phyloP scores from a whole-genome alignment of 2,113 vertebrate species.

The Anser brachyrhynchus region DNA sequence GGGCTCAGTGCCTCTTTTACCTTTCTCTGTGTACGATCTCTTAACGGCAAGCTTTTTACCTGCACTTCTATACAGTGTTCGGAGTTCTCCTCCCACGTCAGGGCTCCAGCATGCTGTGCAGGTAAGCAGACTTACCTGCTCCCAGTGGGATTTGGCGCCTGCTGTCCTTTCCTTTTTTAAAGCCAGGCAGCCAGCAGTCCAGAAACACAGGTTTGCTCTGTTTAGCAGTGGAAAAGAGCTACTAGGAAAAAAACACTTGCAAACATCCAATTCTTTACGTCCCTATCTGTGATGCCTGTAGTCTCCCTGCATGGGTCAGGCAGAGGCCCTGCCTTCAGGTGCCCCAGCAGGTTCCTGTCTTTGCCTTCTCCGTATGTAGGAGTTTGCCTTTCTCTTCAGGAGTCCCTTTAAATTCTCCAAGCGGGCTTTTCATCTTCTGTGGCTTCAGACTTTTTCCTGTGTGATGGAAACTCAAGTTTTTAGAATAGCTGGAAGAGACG shows the following conservation, averaged over 20 bases:
- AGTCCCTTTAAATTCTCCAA: not conserved
- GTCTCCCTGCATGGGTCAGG: not conserved
- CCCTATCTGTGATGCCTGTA: not conserved
- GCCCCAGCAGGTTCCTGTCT: not conserved
- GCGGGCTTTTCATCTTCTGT: not conserved
- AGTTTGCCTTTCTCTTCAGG: not conserved
- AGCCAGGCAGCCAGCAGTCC: not conserved
- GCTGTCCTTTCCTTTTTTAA: not conserved
- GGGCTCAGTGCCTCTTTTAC: not conserved
- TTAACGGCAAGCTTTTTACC: not conserved
- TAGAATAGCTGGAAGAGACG: not conserved
- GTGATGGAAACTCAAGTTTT: not conserved
- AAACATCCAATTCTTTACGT: not conserved
- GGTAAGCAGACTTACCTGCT: not conserved
- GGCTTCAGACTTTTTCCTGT: not conserved
- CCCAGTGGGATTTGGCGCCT: not conserved
- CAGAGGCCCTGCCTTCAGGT: not conserved
- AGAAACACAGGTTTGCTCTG: not conserved
- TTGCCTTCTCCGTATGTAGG: not conserved
- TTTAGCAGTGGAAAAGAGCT: not conserved
- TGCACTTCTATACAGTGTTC: not conserved
- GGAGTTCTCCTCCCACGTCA: not conserved
- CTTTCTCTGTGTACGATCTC: not conserved
- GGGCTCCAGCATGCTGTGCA: not conserved
- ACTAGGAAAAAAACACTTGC: not conserved